Conservation (phyloP, 2,797 vertebrate species). For the Pangasius djambal region DNA sequence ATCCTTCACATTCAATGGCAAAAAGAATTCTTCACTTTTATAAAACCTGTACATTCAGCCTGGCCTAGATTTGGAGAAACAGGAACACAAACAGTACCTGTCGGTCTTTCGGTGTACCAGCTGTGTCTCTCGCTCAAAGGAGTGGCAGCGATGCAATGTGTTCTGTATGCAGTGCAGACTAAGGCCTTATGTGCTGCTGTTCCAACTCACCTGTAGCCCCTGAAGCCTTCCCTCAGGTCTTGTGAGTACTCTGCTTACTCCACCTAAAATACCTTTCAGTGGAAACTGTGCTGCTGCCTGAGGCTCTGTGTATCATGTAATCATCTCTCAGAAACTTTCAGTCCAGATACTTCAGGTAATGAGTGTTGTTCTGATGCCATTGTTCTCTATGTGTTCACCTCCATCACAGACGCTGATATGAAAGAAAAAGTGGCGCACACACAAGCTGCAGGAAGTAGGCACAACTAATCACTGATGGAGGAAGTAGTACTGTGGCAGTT, state of each 20-base stretch:
- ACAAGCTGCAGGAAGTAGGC: conserved; percentile 32
- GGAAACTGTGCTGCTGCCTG: conserved; percentile 20
- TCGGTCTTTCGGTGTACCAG: conserved; percentile 6
- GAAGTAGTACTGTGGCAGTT: conserved; percentile 45
- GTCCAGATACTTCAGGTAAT: conserved; percentile 30
- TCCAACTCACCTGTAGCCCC: conserved; percentile 16
- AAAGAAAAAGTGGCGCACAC: background rate
- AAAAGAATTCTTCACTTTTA: background rate
- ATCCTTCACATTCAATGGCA: background rate
- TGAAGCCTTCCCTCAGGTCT: conserved; percentile 25
- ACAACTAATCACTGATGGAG: conserved; percentile 47
- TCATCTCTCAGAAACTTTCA: conserved; percentile 35
- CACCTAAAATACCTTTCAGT: conserved; percentile 27
- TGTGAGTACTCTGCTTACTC: background rate
- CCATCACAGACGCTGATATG: conserved; percentile 29
- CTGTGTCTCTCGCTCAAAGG: background rate
- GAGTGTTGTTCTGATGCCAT: conserved; percentile 35
- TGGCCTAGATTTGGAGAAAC: background rate
- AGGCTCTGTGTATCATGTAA: conserved; percentile 43
- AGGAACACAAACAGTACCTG: conserved; percentile 9
- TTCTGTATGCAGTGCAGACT: conserved; percentile 14
- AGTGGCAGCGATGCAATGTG: background rate
- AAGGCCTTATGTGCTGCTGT: conserved; percentile 7
- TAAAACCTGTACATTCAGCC: background rate
- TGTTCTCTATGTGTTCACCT: background rate